phyloP scores from a whole-genome alignment of 1,140 invertebrate species.

The Drosophila rufa region DNA sequence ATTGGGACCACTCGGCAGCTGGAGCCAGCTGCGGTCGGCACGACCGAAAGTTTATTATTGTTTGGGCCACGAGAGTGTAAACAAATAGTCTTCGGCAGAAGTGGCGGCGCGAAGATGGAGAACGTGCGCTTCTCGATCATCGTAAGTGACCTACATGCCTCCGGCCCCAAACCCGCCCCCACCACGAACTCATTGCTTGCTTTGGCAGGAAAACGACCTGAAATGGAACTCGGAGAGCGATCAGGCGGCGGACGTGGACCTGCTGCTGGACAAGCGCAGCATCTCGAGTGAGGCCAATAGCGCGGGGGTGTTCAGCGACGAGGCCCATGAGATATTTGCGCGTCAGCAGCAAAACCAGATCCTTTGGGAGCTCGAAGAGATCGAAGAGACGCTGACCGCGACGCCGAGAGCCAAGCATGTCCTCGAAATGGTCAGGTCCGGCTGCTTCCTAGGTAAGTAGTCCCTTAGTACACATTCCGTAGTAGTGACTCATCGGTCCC shows the following conservation, averaged over 20 bases:
- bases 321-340: conserved; percentile 77
- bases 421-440: conserved; percentile 85
- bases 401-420: conserved; percentile 86
- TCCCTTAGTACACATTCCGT: not conserved
- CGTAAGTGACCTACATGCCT: conserved; percentile 58
- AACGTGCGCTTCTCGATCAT: conserved; percentile 85
- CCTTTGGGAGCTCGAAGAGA: conserved; percentile 84
- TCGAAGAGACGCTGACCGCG: conserved; percentile 84
- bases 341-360: conserved; percentile 80
- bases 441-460: conserved; percentile 71
- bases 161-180: not conserved
- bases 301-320: conserved; percentile 79
- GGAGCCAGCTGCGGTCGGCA: conserved; percentile 41
- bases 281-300: conserved; percentile 86
- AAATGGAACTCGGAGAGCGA: conserved; percentile 82
- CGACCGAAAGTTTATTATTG: conserved; percentile 55
- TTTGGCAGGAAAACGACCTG: conserved; percentile 81
- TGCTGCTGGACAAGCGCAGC: conserved; percentile 82
- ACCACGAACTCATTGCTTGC: conserved; percentile 28
- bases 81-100: conserved; percentile 49
- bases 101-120: conserved; percentile 67
- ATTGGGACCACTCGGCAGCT: conserved; percentile 33
- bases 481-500: not conserved
- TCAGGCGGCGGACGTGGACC: conserved; percentile 57
- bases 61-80: conserved; percentile 60